Evolutionary conservation across 2,888 invertebrate genomes (phyloP).

Genomic region (Papilio elwesi): DNA sequence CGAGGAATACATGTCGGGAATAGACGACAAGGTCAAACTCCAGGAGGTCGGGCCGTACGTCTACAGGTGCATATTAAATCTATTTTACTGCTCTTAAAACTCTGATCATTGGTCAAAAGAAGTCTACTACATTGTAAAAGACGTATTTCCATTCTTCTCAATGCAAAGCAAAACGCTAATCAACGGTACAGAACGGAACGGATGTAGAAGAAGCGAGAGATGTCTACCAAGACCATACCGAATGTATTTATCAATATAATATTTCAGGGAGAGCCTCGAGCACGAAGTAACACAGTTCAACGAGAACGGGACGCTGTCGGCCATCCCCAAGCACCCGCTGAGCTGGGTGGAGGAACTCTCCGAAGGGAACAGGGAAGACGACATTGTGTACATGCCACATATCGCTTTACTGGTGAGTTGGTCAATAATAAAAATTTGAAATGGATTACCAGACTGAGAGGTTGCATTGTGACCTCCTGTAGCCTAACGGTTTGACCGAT

Average conservation of each 20-base stretch:
- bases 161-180: too few relatives aligned
- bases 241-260: background rate
- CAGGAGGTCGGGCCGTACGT: conserved; percentile 94
- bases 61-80: conserved; percentile 88
- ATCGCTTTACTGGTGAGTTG: conserved; percentile 91
- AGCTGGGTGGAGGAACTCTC: conserved; percentile 91
- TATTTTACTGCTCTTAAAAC: background rate
- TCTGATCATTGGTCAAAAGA: background rate
- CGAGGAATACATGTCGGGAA: conserved; percentile 89
- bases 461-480: too few relatives aligned
- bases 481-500: too few relatives aligned
- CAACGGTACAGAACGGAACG: too few relatives aligned
- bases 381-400: conserved; percentile 90
- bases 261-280: conserved; percentile 86
- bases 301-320: conserved; percentile 88
- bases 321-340: conserved; percentile 89
- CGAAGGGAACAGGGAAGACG: conserved; percentile 88
- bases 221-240: too few relatives aligned
- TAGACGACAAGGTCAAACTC: conserved; percentile 87
- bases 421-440: too few relatives aligned
- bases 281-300: conserved; percentile 90
- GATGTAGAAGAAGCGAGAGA: too few relatives aligned
- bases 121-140: too few relatives aligned
- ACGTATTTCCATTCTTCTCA: too few relatives aligned
- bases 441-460: too few relatives aligned